phyloP scores from a whole-genome alignment of 2,113 vertebrate species.

The Takifugu flavidus region DNA sequence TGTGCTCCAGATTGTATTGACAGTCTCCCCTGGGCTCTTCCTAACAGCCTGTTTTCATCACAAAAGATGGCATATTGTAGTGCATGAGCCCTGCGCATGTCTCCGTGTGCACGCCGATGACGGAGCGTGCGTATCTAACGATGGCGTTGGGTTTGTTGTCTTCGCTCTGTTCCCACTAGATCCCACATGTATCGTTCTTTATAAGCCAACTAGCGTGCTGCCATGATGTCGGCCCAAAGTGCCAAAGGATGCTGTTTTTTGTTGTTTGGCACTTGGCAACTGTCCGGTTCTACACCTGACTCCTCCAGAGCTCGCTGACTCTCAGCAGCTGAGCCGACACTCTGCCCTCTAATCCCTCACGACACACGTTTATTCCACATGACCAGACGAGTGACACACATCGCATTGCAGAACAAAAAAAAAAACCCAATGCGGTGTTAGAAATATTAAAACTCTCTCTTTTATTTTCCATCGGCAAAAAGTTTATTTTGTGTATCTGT shows the following conservation, averaged over 20 bases:
- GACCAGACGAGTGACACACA: not conserved
- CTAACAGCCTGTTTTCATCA: conserved; percentile 43
- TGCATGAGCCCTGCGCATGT: conserved; percentile 11
- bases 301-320: not conserved
- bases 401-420: not conserved
- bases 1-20: conserved; percentile 55
- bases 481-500: not conserved
- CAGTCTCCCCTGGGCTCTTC: conserved; percentile 39
- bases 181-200: not conserved
- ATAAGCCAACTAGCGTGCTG: not conserved
- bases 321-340: not conserved
- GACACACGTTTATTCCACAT: not conserved
- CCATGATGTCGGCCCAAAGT: not conserved
- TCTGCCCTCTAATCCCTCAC: not conserved
- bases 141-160: not conserved
- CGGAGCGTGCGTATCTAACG: conserved; percentile 1
- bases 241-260: too few relatives aligned
- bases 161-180: not conserved
- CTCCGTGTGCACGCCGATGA: conserved; percentile 8
- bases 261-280: too few relatives aligned
- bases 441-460: not conserved
- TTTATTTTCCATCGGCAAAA: not conserved
- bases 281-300: not conserved
- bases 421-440: not conserved
- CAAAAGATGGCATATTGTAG: conserved; percentile 28